Evolutionary conservation across 2,888 invertebrate genomes (phyloP).

Genomic region (Gastrophysa polygoni): DNA sequence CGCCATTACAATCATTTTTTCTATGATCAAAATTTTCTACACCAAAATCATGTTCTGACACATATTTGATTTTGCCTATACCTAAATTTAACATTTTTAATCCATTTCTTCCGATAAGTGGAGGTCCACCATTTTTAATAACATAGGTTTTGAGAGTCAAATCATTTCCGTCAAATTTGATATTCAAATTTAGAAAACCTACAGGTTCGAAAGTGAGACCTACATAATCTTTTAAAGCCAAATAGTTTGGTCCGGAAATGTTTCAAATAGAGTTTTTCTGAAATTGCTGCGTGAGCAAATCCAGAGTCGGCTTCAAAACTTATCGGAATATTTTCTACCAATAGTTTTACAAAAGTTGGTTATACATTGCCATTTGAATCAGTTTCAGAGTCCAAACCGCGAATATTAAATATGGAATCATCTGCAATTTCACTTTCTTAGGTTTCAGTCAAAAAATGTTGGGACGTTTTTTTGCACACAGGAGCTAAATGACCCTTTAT

Average conservation of each 20-base stretch:
- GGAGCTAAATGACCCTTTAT: background rate
- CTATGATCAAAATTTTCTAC: too few species aligned
- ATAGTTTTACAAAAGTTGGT: background rate
- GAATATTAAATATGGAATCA: background rate
- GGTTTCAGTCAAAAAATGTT: background rate
- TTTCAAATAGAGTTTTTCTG: background rate
- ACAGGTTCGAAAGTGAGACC: too few species aligned
- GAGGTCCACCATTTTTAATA: slow-evolving; percentile 7
- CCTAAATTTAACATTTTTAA: slow-evolving; percentile 5
- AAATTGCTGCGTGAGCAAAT: too few species aligned
- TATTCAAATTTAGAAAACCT: too few species aligned
- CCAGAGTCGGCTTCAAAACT: background rate
- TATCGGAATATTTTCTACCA: background rate
- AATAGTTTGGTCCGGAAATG: background rate
- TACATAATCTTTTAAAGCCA: background rate
- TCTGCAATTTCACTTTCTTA: background rate
- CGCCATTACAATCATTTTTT: background rate
- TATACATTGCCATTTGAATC: background rate
- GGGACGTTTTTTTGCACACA: background rate
- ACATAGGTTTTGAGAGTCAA: slow-evolving; percentile 6
- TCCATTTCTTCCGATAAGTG: slow-evolving; percentile 8
- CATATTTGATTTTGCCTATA: background rate
- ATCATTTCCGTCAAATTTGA: background rate
- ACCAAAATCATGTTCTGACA: too few species aligned
- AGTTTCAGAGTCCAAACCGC: background rate